Base-by-base conservation (phyloP, 2,888 invertebrate genomes). In the Diaphora mendica region DNA sequence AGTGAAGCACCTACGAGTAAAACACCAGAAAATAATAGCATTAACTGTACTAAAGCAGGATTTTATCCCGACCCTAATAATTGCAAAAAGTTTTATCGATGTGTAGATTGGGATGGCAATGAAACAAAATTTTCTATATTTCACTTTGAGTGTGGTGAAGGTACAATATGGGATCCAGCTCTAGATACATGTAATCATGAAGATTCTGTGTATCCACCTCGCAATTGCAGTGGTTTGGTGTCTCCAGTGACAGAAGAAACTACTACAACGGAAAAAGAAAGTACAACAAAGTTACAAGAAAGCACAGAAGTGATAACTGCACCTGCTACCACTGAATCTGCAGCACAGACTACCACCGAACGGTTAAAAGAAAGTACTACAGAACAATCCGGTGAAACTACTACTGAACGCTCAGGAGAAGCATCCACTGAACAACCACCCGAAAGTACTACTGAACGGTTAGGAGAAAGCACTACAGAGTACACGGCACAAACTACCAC, bases 141-240 rank as follows among this genome's bases (percentile, higher is more conserved):
- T 87, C 95, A 97, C 85, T 97, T 97, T 87, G 96, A 96, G 66
- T 97, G 97, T 85, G 96, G 96, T 23, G 96, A 96, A 77, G 97
- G 97, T 48, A 97, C 97, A 1, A 97, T 97, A 80, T 97, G 97
- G 96, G 97, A 97, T 91, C 96, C 97, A 42, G 95, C 96, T 68
- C 88, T 97, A 70, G 96, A 96, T 79, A 96, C 97, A 4, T 97
- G 97, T 88, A 97, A 97, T 89, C 94, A 97, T 85, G 96, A 96
- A 80, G 96, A 96, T 75, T 96, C 97, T 13, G 96, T 97, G 26
- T 96, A 97, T 85, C 97, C 97, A n/a, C 93, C 92, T 70, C 90
- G 96, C 44, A 89, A 93, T 78, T 96, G 96, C 79, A 93, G 90
- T 81, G 88, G 91, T 39, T 79, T 86, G n/a, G 89, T 92, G 80